Percentiles rank a stretch among this genome's conserved stretches.
These are phyloP conservation scores for Drosophila macrospina DNA, from an alignment of 2,888 invertebrate genomes.

Conservation along the genomic window DNA sequence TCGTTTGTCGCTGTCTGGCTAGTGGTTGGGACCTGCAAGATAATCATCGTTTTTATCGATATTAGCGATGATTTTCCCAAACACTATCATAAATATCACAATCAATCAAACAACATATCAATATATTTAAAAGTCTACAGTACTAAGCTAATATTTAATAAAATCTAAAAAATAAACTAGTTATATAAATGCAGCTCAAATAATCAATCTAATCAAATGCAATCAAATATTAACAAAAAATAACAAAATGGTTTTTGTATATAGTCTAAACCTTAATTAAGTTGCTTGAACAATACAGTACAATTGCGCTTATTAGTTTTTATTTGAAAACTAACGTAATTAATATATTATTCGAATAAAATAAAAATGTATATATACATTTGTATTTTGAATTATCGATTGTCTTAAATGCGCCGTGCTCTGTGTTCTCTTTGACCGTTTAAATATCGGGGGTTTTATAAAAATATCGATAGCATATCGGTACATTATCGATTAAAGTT, in stretches of 20 bases:
- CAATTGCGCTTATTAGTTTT: no score
- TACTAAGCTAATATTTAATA: no score
- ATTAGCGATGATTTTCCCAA: constrained; percentile 1
- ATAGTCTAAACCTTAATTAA: no score
- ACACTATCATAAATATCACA: background rate
- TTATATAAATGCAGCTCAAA: no score
- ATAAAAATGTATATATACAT: background rate
- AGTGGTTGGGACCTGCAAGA: constrained; percentile 38
- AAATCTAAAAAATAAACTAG: no score
- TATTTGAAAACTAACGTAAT: no score
- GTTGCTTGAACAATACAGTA: no score
- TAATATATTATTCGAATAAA: background rate
- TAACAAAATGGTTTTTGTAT: no score
- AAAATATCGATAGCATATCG: background rate
- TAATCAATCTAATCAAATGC: no score
- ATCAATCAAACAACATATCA: background rate
- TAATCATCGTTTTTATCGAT: constrained; percentile 33
- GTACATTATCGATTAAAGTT: background rate
- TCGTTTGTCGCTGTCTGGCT: constrained; percentile 55
- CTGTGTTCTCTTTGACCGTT: background rate
- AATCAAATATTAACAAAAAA: no score
- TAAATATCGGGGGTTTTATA: background rate
- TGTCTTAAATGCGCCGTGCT: background rate
- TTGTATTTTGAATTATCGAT: background rate
- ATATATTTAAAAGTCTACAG: background rate